Evolutionary conservation across 1,140 invertebrate species (phyloP).

Genomic region (Diprion similis): DNA sequence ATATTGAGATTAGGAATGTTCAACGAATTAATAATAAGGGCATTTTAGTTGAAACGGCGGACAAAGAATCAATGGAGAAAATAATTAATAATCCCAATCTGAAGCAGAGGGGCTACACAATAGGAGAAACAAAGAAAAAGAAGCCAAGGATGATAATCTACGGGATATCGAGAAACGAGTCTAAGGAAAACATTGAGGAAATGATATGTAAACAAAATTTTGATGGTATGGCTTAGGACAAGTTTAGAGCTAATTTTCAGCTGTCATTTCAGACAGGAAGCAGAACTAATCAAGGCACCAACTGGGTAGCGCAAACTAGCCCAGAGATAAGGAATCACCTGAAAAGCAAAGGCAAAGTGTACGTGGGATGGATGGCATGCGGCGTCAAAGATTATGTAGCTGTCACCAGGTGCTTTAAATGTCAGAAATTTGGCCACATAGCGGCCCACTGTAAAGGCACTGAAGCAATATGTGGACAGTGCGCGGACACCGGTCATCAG

Average conservation of each 20-base stretch:
- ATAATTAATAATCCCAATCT: no score
- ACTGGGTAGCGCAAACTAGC: slow-evolving; percentile 25
- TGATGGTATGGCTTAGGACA: no score
- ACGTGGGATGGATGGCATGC: slow-evolving; percentile 23
- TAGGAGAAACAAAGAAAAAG: no score
- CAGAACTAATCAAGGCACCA: slow-evolving; percentile 11
- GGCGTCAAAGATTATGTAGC: slow-evolving; percentile 22
- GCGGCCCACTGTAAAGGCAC: slow-evolving; percentile 28
- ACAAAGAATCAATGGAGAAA: no score
- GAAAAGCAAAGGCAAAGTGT: slow-evolving; percentile 7
- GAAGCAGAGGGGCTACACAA: no score
- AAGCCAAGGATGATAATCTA: background rate
- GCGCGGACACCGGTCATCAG: slow-evolving; percentile 22
- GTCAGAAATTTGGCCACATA: slow-evolving; percentile 31
- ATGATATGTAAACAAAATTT: no score
- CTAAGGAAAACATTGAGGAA: no score
- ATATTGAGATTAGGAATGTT: slow-evolving; percentile 14
- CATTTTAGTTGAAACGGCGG: no score
- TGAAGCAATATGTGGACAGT: slow-evolving; percentile 25
- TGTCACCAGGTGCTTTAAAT: slow-evolving; percentile 32
- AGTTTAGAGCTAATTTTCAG: no score
- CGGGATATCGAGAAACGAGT: no score
- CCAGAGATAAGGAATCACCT: slow-evolving; percentile 12
- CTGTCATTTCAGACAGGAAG: no score
- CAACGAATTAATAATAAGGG: slow-evolving; percentile 15